phyloP scores from a whole-genome alignment of 2,797 vertebrate species.

The Phrynocephalus vlangalii region DNA sequence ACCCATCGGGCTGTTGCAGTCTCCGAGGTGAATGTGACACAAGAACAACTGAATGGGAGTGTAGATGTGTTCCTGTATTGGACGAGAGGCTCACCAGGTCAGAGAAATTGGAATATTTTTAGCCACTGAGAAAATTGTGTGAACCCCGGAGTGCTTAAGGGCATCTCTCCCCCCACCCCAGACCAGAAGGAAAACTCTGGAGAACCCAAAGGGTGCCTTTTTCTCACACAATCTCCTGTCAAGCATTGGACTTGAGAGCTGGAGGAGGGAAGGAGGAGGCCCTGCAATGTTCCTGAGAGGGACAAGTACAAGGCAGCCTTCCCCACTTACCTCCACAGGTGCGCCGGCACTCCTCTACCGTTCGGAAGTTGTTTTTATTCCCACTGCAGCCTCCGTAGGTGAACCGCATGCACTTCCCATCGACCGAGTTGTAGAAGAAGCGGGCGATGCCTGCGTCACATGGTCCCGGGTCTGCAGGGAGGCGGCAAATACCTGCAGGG shows the following conservation, averaged over 20 bases:
- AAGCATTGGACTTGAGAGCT: background rate
- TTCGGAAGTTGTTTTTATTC: background rate
- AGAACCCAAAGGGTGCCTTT: too few species aligned
- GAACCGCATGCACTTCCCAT: background rate
- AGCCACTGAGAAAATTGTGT: too few species aligned
- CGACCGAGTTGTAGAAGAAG: background rate
- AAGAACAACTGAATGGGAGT: too few species aligned
- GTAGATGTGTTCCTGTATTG: too few species aligned
- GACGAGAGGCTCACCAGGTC: too few species aligned
- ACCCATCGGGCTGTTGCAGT: too few species aligned
- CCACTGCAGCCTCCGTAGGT: background rate
- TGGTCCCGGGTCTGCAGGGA: background rate
- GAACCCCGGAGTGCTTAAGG: too few species aligned
- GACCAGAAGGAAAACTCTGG: too few species aligned
- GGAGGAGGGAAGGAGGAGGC: background rate
- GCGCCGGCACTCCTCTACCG: background rate
- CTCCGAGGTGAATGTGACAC: too few species aligned
- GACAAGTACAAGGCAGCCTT: background rate
- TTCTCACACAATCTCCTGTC: background rate
- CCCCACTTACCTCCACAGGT: background rate
- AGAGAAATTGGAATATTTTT: too few species aligned
- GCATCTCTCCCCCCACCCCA: too few species aligned
- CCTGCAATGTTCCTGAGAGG: background rate
- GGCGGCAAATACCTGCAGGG: background rate
- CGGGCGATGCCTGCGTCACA: background rate